phyloP scores from a whole-genome alignment of 2,797 vertebrate species.

The Brachyalestes nurse region DNA sequence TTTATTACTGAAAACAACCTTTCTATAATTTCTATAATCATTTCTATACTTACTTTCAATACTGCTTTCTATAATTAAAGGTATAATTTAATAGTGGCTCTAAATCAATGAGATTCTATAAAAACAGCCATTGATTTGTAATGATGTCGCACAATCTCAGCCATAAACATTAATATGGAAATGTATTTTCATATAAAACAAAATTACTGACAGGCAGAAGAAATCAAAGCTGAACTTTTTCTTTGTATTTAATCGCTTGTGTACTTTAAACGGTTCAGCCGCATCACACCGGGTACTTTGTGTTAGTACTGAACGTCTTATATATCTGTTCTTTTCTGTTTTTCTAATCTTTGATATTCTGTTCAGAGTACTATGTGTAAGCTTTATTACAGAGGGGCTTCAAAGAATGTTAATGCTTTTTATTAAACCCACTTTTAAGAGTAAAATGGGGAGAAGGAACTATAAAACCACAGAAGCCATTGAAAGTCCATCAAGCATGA shows the following conservation, averaged over 20 bases:
- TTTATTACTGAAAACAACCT: not conserved
- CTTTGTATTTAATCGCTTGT: slow-evolving; percentile 9
- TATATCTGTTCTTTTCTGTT: not conserved
- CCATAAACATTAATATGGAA: slow-evolving; percentile 12
- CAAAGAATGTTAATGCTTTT: slow-evolving; percentile 18
- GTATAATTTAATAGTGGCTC: not conserved
- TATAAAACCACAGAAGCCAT: not conserved
- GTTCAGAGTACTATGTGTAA: slow-evolving; percentile 16
- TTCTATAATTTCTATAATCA: not conserved
- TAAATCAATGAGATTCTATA: slow-evolving; percentile 22
- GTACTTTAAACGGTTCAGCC: not conserved
- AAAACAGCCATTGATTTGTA: slow-evolving; percentile 11
- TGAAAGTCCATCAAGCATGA: slow-evolving; percentile 3
- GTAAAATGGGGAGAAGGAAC: not conserved
- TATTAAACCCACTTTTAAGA: not conserved
- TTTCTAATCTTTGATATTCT: slow-evolving; percentile 12
- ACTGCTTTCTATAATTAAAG: slow-evolving; percentile 7
- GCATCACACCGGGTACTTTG: slow-evolving; percentile 14
- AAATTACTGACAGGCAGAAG: slow-evolving; percentile 4
- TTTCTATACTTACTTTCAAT: not conserved
- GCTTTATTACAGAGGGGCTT: slow-evolving; percentile 19
- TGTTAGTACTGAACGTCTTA: slow-evolving; percentile 19
- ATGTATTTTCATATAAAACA: not conserved
- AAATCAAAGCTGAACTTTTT: slow-evolving; percentile 9
- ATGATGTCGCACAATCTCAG: not conserved